These are phyloP conservation scores for Polydrusus tereticollis DNA, from an alignment of 2,888 invertebrate genomes.

Conservation along the genomic window DNA sequence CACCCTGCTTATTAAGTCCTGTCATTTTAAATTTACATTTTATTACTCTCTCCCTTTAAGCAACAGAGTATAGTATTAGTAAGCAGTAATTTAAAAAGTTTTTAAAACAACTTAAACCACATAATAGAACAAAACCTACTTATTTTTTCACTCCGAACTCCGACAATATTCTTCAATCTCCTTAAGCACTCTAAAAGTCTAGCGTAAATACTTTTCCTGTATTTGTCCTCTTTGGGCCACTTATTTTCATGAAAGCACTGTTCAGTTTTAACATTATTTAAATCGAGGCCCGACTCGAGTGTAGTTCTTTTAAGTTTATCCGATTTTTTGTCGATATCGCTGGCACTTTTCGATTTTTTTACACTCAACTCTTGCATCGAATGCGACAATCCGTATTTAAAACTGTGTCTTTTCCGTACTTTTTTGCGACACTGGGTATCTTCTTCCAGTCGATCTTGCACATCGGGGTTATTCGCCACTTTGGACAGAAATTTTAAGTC, in stretches of 20 bases:
- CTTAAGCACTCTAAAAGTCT: conserved; percentile 27
- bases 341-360: conserved; percentile 6
- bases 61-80: too few species aligned
- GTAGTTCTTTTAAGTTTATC: conserved; percentile 30
- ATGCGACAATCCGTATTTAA: conserved; percentile 38
- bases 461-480: conserved; percentile 50
- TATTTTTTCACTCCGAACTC: conserved; percentile 4
- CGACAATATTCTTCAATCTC: conserved; percentile 5
- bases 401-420: conserved; percentile 33
- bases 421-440: conserved; percentile 13
- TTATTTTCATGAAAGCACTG: not conserved
- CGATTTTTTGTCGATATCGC: not conserved
- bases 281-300: conserved; percentile 8
- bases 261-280: not conserved
- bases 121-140: conserved; percentile 8
- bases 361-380: conserved; percentile 20
- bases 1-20: too few species aligned
- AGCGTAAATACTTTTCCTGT: not conserved
- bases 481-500: conserved; percentile 49
- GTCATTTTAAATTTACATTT: too few species aligned
- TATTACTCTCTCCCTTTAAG: too few species aligned
- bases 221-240: not conserved
- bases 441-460: conserved; percentile 23
- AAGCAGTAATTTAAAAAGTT: too few species aligned
- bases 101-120: too few species aligned